Percentiles rank a stretch among this genome's conserved stretches.
phyloP scores from a whole-genome alignment of 2,888 invertebrate species.

The Leucania comma region DNA sequence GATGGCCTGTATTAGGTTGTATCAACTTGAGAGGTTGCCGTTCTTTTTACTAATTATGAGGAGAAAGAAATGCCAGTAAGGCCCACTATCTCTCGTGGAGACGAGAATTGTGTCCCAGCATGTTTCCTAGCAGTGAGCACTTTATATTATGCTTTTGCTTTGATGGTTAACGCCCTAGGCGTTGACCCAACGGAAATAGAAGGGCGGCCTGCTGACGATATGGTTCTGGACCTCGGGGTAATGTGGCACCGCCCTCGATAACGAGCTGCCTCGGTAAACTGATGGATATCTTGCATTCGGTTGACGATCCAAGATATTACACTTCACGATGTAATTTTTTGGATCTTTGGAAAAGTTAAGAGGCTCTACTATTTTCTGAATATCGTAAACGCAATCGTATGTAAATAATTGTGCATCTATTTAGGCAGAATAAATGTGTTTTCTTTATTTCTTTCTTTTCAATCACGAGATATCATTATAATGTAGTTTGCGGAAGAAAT shows the following conservation, averaged over 20 bases:
- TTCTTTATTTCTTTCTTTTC: too few species aligned
- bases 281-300: constrained; percentile 33
- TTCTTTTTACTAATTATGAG: too few species aligned
- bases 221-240: constrained; percentile 45
- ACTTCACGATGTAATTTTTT: not conserved
- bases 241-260: constrained; percentile 52
- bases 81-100: not conserved
- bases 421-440: too few species aligned
- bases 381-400: too few species aligned
- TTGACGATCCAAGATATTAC: constrained; percentile 5
- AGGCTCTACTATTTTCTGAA: too few species aligned
- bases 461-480: not conserved
- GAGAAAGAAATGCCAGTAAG: too few species aligned
- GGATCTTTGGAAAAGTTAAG: not conserved
- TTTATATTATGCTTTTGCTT: too few species aligned
- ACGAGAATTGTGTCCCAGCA: not conserved
- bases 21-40: too few species aligned
- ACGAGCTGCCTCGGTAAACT: constrained; percentile 2
- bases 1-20: too few species aligned
- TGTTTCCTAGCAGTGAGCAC: too few species aligned
- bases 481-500: not conserved
- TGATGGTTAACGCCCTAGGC: constrained; percentile 86
- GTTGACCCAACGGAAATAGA: constrained; percentile 84
- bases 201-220: constrained; percentile 69
- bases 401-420: too few species aligned